Evolutionary conservation across 2,113 vertebrate species (phyloP), one percentile per base, ranked within the genome.

Genomic region (Sarotherodon lohbergeri): DNA sequence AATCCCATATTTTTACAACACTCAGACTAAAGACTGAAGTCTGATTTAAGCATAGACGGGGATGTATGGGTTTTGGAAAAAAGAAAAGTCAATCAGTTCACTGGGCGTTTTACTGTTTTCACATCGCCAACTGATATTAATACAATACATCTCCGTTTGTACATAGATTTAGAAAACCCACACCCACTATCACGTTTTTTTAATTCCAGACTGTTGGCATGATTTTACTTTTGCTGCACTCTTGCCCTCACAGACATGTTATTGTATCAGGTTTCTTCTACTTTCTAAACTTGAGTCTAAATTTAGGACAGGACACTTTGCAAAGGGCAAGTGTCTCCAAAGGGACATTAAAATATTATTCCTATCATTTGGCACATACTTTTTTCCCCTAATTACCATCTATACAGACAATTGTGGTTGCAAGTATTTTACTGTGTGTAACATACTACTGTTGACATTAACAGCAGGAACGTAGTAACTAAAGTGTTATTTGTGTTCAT

Each of bases 261-360:
- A 76, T 36, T 61, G 84, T 92, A 93, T 96, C 93, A 59, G 55
- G 88, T 96, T 94, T 90, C 94, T 36, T 89, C 24, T 73, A 59
- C 89, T 89, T 91, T 88, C 22, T 88, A 48, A 87, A 90, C 66
- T 79, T 89, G 86, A 29, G 80, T 91, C 93, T 94, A 96, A 94
- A 95, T 88, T 94, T 96, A 95, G 94, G 59, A 46, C 43, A 56
- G 66, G 85, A 91, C 56, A 24, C 68, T 90, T 80, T 87, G 83
- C 9, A 96, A 95, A 95, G 93, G 92, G 86, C 90, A 93, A 81
- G 11, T 29, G 86, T 87, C 50, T 85, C 46, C 34, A 66, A 66
- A 66, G 32, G n/a, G 61, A 66, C 34, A 66, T 66, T n/a, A 39
- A 66, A 66, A 66, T 66, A 34, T 5, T n/a, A 12, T 39, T 19